Evolutionary conservation across 1,140 invertebrate genomes (phyloP).

Genomic region (Schlechtendalia chinensis): DNA sequence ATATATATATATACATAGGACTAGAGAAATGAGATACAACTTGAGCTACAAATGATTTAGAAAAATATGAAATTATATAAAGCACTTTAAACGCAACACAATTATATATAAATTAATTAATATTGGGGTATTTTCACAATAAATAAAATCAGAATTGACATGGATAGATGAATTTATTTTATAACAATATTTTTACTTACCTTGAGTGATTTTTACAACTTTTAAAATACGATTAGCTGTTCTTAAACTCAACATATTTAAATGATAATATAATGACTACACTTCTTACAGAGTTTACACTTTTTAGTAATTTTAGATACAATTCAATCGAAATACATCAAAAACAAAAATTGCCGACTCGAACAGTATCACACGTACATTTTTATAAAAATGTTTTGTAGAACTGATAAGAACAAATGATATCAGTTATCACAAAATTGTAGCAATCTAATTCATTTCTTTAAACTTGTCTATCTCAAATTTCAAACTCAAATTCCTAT

Average conservation of each 20-base stretch:
- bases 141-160: background rate
- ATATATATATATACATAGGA: no score
- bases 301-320: no score
- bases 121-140: no score
- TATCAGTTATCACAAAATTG: background rate
- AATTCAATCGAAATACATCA: no score
- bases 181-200: background rate
- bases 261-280: background rate
- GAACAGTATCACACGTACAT: background rate
- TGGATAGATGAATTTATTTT: background rate
- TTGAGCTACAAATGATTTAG: no score
- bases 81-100: no score
- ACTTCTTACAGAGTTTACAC: background rate
- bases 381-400: background rate
- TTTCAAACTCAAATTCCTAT: no score
- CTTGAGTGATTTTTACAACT: constrained; percentile 6
- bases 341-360: no score
- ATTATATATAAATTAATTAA: no score
- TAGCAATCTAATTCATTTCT: background rate
- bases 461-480: background rate
- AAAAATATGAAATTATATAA: no score
- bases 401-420: background rate
- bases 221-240: background rate
- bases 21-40: no score
- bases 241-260: background rate